Conservation (phyloP, 2,113 vertebrate genomes). For the Equus quagga region DNA sequence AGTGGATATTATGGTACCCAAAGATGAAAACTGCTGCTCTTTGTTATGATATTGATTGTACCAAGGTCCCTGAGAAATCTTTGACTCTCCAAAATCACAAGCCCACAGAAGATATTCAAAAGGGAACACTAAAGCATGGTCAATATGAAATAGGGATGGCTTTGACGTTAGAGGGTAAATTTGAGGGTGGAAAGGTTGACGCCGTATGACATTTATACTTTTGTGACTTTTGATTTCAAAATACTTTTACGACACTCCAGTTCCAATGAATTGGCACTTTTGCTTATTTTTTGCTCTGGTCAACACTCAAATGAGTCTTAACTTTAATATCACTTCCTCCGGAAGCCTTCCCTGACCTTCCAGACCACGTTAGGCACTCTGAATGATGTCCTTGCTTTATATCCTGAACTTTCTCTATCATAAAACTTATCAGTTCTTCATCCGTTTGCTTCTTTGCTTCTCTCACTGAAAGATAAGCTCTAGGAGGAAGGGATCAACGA, state of each 20-base stretch:
- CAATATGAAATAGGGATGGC: not conserved
- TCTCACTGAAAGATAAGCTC: not conserved
- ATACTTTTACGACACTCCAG: not conserved
- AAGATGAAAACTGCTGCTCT: not conserved
- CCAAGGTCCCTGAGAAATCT: not conserved
- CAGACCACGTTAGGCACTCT: not conserved
- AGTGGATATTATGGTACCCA: not conserved
- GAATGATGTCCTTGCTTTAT: not conserved
- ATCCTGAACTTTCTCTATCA: not conserved
- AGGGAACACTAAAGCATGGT: not conserved
- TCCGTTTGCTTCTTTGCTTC: slow-evolving; percentile 28
- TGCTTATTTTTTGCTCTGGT: not conserved
- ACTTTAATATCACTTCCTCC: not conserved
- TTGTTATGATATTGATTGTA: not conserved
- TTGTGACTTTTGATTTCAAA: not conserved
- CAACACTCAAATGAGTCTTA: not conserved
- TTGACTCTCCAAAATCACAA: not conserved
- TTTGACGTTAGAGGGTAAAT: not conserved
- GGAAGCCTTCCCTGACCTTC: not conserved
- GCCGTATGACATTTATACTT: not conserved
- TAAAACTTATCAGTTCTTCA: not conserved
- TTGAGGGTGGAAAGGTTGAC: not conserved
- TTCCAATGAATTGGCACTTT: not conserved
- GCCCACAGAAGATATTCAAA: not conserved
- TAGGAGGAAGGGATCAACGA: not conserved